phyloP scores from a whole-genome alignment of 35 echinoderm and acorn worm species.

The Hemicentrotus pulcherrimus region DNA sequence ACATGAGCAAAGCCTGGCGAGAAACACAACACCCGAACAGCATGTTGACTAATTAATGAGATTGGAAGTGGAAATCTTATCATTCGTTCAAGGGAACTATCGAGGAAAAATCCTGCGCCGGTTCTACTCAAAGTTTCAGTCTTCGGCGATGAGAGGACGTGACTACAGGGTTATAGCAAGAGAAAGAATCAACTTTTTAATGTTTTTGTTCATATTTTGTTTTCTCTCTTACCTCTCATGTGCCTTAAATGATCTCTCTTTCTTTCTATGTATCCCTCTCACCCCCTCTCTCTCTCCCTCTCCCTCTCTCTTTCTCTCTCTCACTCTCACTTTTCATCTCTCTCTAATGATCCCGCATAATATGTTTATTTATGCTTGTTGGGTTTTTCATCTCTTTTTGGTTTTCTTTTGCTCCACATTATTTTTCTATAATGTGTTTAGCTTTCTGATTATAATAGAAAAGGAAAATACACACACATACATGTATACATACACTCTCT shows the following conservation, averaged over 20 bases:
- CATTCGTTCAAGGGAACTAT: conserved; percentile 34
- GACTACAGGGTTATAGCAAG: conserved; percentile 14
- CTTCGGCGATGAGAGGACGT: conserved; percentile 25
- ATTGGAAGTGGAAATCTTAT: conserved; percentile 53
- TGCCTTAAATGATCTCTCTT: no score
- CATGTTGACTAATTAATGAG: conserved; percentile 49
- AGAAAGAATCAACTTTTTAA: no score
- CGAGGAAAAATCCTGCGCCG: conserved; percentile 43
- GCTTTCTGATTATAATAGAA: no score
- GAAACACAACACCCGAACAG: conserved; percentile 21
- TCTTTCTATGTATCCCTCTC: not conserved
- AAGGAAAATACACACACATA: no score
- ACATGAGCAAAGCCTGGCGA: not conserved
- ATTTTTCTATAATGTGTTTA: no score
- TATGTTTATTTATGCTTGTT: not conserved
- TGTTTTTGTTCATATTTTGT: no score
- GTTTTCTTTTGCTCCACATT: no score
- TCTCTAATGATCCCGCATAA: no score
- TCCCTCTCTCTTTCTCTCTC: not conserved
- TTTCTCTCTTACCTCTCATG: no score
- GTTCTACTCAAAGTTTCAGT: conserved; percentile 47
- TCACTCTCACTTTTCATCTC: not conserved
- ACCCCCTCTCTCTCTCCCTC: not conserved
- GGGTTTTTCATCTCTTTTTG: not conserved
- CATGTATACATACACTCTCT: no score